Conservation (phyloP, 2,113 vertebrate species). For the Chaetorhynchus papuensis region DNA sequence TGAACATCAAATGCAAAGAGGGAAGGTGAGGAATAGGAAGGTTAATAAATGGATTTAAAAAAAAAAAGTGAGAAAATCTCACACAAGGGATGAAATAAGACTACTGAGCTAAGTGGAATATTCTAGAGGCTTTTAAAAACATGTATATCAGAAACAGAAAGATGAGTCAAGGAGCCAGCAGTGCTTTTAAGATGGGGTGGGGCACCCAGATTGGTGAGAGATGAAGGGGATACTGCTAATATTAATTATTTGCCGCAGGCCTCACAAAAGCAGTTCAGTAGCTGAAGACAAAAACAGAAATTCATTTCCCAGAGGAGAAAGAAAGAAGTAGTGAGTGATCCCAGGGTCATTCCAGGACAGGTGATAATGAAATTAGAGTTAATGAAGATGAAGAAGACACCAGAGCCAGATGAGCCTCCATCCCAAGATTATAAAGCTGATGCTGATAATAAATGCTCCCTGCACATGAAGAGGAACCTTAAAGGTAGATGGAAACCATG, state of each 20-base stretch:
- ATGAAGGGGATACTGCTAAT: conserved; percentile 23
- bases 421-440: conserved; percentile 9
- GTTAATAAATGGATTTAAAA: neutral
- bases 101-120: neutral
- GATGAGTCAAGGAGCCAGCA: neutral
- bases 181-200: neutral
- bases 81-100: neutral
- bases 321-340: conserved; percentile 54
- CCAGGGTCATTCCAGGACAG: conserved; percentile 71
- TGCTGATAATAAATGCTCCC: neutral
- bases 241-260: conserved; percentile 53
- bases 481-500: neutral
- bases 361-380: conserved; percentile 78
- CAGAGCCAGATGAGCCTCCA: conserved; percentile 61
- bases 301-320: conserved; percentile 69
- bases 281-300: conserved; percentile 58
- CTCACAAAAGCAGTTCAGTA: conserved; percentile 26
- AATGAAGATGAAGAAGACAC: conserved; percentile 70
- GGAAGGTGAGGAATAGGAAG: conserved; percentile 13
- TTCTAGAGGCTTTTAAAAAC: conserved; percentile 17
- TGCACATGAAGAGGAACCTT: neutral
- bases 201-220: neutral
- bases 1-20: neutral
- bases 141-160: neutral
- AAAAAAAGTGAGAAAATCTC: neutral